Evolutionary conservation across 2,113 vertebrate genomes (phyloP), one percentile per base, ranked within the genome.

Genomic region (Urocolius indicus): DNA sequence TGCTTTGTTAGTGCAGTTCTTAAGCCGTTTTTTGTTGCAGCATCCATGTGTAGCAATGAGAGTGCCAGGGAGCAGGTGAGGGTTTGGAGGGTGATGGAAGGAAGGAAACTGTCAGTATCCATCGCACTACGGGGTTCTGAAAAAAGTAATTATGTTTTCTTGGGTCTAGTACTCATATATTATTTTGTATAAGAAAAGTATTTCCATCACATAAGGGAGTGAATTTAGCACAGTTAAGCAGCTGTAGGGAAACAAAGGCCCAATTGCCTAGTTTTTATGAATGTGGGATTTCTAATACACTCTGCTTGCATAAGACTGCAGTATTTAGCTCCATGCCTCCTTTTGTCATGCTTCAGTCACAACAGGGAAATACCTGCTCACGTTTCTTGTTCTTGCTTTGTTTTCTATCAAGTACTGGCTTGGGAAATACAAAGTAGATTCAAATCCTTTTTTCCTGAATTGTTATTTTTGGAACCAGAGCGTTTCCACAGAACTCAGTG

Each of bases 111-210:
- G 41, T 45, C 59, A 54, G 52, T 20, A 46, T 26, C 61, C 32
- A 0, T 67, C 63, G 57, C 43, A 19, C 26, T 34, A 8, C 0
- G 1, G 2, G 6, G 19, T 5, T 57, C 16, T 57, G 48, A 48
- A 67, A 30, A 75, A 76, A 86, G 6, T 30, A 80, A 69, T 20
- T 32, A 4, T 5, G 13, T 45, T 62, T 82, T 84, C 43, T 66
- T 78, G 13, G 71, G 62, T 32, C 46, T 34, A 26, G 22, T 77
- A 5, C 11, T 81, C 6, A 6, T 41, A 18, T 27, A 24, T 38
- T 66, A 41, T n/a, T 55, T 80, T 29, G 43, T 51, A 5, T 58
- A 55, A 51, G 54, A 29, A 36, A 49, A 86, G 13, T 32, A 34
- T 59, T 89, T 55, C 65, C 14, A 7, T 54, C 30, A 16, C 4